These are phyloP conservation scores for Sceloporus undulatus DNA, from an alignment of 2,113 vertebrate species.

Conservation along the genomic window DNA sequence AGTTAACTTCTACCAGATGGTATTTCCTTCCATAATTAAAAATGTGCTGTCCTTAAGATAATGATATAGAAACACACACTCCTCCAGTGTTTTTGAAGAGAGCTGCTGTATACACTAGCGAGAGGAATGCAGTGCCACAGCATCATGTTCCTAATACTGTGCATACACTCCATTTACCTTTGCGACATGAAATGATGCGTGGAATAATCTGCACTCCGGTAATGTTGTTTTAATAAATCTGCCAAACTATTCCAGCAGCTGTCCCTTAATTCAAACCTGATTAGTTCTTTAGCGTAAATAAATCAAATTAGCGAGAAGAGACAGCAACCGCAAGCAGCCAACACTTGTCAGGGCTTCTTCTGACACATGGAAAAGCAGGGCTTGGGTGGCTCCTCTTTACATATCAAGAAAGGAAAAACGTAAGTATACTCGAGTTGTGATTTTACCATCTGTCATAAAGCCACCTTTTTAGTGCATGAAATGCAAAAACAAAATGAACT, in stretches of 20 bases:
- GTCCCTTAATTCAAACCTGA: slow-evolving; percentile 12
- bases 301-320: background rate
- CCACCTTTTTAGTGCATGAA: background rate
- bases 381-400: background rate
- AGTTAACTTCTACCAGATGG: slow-evolving; percentile 61
- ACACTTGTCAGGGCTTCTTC: background rate
- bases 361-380: too few species aligned
- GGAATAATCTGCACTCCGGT: slow-evolving; percentile 1
- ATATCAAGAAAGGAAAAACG: background rate
- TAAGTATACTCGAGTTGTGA: background rate
- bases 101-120: background rate
- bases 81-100: slow-evolving; percentile 21
- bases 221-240: slow-evolving; percentile 4
- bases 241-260: slow-evolving; percentile 4
- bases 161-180: background rate
- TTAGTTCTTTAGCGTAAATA: background rate
- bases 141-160: background rate
- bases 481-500: background rate
- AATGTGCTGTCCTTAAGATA: slow-evolving; percentile 66
- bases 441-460: background rate
- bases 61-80: slow-evolving; percentile 48
- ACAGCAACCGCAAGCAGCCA: background rate
- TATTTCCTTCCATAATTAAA: slow-evolving; percentile 60
- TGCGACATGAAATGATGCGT: background rate
- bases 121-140: slow-evolving; percentile 13